Conservation (phyloP, 1,140 invertebrate species). For the Ectropis grisescens region DNA sequence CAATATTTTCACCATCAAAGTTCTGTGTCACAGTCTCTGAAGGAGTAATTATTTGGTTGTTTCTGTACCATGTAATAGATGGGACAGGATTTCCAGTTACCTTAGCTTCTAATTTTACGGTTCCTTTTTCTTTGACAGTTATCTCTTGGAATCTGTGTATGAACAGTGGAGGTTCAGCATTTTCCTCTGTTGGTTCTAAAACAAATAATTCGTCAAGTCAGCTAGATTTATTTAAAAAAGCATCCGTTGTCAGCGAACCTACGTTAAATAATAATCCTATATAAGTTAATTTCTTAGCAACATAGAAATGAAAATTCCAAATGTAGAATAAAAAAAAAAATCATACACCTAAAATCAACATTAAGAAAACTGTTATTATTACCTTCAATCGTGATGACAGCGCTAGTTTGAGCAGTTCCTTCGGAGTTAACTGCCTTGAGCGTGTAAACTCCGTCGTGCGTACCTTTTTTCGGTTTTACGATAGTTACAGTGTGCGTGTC, state of each 20-base stretch:
- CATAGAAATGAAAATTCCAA: too few species aligned
- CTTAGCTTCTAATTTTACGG: slow-evolving; percentile 84
- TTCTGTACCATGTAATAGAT: slow-evolving; percentile 89
- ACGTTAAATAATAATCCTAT: too few species aligned
- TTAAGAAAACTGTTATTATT: too few species aligned
- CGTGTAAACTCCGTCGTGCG: slow-evolving; percentile 84
- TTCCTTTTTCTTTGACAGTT: slow-evolving; percentile 84
- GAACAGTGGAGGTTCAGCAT: slow-evolving; percentile 87
- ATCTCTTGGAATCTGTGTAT: slow-evolving; percentile 89
- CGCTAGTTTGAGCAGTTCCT: slow-evolving; percentile 81
- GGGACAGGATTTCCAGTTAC: slow-evolving; percentile 91
- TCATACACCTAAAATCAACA: too few species aligned
- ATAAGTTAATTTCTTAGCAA: too few species aligned
- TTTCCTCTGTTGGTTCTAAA: slow-evolving; percentile 76
- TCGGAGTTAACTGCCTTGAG: slow-evolving; percentile 84
- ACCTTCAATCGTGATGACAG: slow-evolving; percentile 86
- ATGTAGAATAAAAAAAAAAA: too few species aligned
- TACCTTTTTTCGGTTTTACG: slow-evolving; percentile 73
- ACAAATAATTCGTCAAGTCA: slow-evolving; percentile 12
- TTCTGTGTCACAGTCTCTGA: slow-evolving; percentile 80
- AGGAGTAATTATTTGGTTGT: slow-evolving; percentile 85
- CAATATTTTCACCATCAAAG: slow-evolving; percentile 89
- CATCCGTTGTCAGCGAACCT: too few species aligned
- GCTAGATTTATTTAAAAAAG: too few species aligned
- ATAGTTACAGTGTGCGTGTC: slow-evolving; percentile 79